These are phyloP conservation scores for Propsilocerus akamusi DNA, from an alignment of 1,140 invertebrate species.

Conservation along the genomic window DNA sequence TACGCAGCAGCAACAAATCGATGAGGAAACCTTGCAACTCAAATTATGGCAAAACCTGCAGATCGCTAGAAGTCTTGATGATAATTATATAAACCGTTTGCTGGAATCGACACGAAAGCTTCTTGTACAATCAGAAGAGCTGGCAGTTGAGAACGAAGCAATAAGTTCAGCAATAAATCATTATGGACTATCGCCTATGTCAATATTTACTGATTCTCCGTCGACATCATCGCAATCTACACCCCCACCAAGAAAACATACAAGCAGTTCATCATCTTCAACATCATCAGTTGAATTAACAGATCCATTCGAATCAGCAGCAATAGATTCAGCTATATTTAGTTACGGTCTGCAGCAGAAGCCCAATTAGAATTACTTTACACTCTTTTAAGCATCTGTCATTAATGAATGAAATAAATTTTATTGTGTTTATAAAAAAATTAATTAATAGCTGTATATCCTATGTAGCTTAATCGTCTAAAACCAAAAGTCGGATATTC, in stretches of 20 bases:
- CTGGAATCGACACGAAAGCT: background rate
- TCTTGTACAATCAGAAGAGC: background rate
- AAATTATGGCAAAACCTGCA: background rate
- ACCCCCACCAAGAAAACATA: too few species aligned
- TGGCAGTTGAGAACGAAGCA: background rate
- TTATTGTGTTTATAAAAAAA: too few species aligned
- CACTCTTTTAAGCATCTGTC: too few species aligned
- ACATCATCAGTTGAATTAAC: background rate
- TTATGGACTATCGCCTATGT: background rate
- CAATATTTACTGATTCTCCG: background rate
- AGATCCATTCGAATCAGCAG: background rate
- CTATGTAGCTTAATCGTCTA: too few species aligned
- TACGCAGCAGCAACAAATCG: background rate
- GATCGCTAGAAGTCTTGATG: background rate
- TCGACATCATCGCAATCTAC: background rate
- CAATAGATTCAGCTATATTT: background rate
- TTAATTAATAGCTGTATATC: too few species aligned
- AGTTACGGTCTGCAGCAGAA: background rate
- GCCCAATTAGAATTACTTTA: too few species aligned
- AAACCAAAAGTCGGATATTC: too few species aligned
- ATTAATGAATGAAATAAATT: too few species aligned
- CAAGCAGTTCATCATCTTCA: background rate
- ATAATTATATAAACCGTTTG: background rate
- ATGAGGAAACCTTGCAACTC: background rate
- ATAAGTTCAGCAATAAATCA: background rate